These are phyloP conservation scores for Hirtodrosophila trivittata DNA, from an alignment of 2,888 invertebrate genomes.

Conservation along the genomic window DNA sequence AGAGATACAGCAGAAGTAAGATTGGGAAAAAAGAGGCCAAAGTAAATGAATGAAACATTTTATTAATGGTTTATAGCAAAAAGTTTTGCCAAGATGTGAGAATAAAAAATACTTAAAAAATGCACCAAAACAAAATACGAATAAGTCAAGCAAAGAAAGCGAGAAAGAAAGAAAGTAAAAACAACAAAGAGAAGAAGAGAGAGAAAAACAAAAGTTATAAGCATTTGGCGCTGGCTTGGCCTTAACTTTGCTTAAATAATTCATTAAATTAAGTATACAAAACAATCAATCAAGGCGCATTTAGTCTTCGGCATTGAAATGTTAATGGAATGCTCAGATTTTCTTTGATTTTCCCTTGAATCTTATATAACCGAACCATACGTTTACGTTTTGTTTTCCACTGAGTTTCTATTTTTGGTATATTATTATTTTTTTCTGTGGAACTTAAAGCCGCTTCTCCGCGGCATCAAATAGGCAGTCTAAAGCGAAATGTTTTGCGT, in stretches of 20 bases:
- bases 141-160: slow-evolving; percentile 17
- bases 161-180: slow-evolving; percentile 10
- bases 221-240: slow-evolving; percentile 47
- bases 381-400: background rate
- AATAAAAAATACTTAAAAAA: slow-evolving; percentile 54
- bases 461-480: background rate
- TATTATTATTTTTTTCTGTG: slow-evolving; percentile 12
- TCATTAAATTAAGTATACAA: slow-evolving; percentile 78
- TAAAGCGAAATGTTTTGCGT: slow-evolving; percentile 37
- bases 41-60: slow-evolving; percentile 72
- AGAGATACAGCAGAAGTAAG: slow-evolving; percentile 11
- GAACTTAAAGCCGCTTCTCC: background rate
- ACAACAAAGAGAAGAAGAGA: slow-evolving; percentile 7
- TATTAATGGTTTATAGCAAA: slow-evolving; percentile 69
- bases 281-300: slow-evolving; percentile 78
- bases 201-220: slow-evolving; percentile 59
- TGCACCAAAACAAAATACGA: slow-evolving; percentile 31
- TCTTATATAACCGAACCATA: background rate
- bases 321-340: slow-evolving; percentile 61
- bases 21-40: slow-evolving; percentile 29
- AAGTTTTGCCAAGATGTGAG: slow-evolving; percentile 42
- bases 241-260: slow-evolving; percentile 71
- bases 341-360: slow-evolving; percentile 42
- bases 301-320: slow-evolving; percentile 61
- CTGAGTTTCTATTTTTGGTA: background rate